Evolutionary conservation across 2,113 vertebrate genomes (phyloP).

Genomic region (Typhlomys cinereus): DNA sequence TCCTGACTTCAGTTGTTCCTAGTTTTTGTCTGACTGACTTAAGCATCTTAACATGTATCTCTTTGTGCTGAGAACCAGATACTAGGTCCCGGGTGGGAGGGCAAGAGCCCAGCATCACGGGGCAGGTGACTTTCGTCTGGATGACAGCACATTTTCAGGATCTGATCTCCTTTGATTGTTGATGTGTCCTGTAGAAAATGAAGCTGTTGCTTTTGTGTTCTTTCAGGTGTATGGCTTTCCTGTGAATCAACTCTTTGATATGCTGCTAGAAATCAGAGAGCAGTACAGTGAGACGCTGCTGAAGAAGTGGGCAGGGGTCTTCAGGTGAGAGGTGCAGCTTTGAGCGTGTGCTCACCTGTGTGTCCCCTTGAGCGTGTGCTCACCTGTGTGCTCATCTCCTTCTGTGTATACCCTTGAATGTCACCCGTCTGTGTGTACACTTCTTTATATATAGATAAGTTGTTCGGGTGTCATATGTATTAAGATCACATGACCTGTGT

Average conservation of each 20-base stretch:
- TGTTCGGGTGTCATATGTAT: not conserved
- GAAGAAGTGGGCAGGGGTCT: constrained; percentile 95
- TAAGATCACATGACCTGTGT: not conserved
- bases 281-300: constrained; percentile 97
- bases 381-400: not conserved
- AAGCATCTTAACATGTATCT: constrained; percentile 29
- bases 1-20: constrained; percentile 33
- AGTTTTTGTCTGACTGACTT: not conserved
- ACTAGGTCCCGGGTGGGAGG: not conserved
- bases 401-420: too few relatives aligned
- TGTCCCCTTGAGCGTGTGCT: too few relatives aligned
- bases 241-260: constrained; percentile 96
- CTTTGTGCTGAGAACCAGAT: constrained; percentile 42
- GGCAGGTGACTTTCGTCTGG: constrained; percentile 4
- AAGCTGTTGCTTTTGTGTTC: not conserved
- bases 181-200: constrained; percentile 14
- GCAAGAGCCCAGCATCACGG: not conserved
- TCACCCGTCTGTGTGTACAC: not conserved
- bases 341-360: not conserved
- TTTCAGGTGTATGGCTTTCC: constrained; percentile 95
- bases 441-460: not conserved
- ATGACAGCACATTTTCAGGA: constrained; percentile 25
- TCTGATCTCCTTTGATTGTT: not conserved
- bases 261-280: constrained; percentile 97
- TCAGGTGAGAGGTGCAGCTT: constrained; percentile 88